Base-by-base conservation (phyloP, 2,113 vertebrate genomes). In the Nipponia nippon region DNA sequence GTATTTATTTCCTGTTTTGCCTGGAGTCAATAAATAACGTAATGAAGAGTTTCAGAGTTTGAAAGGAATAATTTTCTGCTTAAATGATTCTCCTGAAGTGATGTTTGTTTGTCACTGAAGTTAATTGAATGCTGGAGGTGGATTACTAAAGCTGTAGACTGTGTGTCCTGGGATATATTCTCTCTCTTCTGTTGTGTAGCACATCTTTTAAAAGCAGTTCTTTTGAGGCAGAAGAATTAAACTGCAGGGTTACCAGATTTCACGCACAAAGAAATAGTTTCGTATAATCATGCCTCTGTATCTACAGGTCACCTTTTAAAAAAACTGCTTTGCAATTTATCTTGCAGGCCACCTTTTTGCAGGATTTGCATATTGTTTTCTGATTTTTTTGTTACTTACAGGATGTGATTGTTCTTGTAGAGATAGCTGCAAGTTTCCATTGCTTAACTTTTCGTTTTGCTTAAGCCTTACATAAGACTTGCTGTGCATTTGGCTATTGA, bases 61-160 rank as follows among this genome's bases (percentile, higher is more conserved):
- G 94, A 97, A 97, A 96, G 89, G 95, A 96, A 95, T 95, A 95
- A 97, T 97, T 95, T 97, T 97, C 93, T 95, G 92, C 96, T 96
- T 95, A 96, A 96, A 71, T 92, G 93, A 92, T 94, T 96, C 90
- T 96, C 93, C 91, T 78, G 79, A 95, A 96, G 96, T 93, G 75
- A 91, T 91, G 87, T 86, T 96, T 95, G 90, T 88, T 97, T 97
- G 89, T 95, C 84, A 75, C 88, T 83, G 82, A 30, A 88, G 90
- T 90, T 97, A 96, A 95, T 89, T 95, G 93, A 90, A 89, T 93
- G 93, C 95, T 97, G 90, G 90, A 90, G 92, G 90, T 97, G 34
- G 85, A 91, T 93, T 96, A 96, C 76, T 87, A 67, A 65, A 83
- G 85, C 75, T 88, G 67, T 34, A 81, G 90, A 53, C 55, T 62